Evolutionary conservation across 2,797 vertebrate species (phyloP).

Genomic region (Oreochromis mossambicus): DNA sequence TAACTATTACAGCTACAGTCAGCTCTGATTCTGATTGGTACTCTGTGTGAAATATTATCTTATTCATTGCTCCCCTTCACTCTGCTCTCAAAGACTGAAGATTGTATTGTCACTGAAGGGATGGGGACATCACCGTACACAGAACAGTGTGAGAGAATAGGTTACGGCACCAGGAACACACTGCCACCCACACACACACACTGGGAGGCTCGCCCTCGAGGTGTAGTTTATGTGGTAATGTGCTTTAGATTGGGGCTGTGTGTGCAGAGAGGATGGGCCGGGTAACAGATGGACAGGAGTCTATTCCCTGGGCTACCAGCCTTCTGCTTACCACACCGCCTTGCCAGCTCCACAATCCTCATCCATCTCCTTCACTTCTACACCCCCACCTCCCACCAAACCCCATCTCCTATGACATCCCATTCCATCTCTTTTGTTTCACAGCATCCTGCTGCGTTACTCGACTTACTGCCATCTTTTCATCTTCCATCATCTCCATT

Average conservation of each 20-base stretch:
- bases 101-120: constrained; percentile 2
- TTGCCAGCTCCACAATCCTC: constrained; percentile 64
- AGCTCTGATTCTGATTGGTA: neutral
- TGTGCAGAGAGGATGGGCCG: constrained; percentile 62
- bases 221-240: constrained; percentile 69
- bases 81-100: constrained; percentile 5
- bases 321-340: constrained; percentile 66
- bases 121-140: constrained; percentile 9
- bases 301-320: constrained; percentile 71
- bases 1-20: neutral
- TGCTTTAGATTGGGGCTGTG: constrained; percentile 66
- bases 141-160: constrained; percentile 20
- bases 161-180: constrained; percentile 9
- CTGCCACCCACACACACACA: neutral
- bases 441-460: constrained; percentile 29
- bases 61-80: neutral
- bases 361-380: constrained; percentile 47
- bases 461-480: constrained; percentile 14
- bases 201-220: constrained; percentile 37
- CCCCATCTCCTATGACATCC: constrained; percentile 21
- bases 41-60: constrained; percentile 1
- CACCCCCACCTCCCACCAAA: neutral
- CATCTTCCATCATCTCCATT: constrained; percentile 22
- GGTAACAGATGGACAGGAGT: constrained; percentile 76
- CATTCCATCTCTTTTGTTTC: constrained; percentile 56